phyloP scores from a whole-genome alignment of 2,113 vertebrate genomes.

The Neofelis nebulosa region DNA sequence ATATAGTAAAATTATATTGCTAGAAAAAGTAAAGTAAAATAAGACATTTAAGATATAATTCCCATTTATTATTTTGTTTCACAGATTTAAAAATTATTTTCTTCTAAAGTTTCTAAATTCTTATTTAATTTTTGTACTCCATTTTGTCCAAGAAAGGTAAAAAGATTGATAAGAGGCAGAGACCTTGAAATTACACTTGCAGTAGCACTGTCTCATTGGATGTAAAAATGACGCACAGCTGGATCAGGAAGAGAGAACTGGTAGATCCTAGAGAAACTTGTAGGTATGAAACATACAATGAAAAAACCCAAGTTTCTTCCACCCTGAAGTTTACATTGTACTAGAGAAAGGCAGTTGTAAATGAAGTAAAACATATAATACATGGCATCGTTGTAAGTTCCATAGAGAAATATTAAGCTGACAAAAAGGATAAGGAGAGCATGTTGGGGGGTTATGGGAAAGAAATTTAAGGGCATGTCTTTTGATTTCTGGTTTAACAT shows the following conservation, averaged over 20 bases:
- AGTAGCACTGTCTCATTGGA: background rate
- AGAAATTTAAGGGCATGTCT: background rate
- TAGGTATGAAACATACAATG: background rate
- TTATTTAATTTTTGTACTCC: background rate
- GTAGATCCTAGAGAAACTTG: background rate
- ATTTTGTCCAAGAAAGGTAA: background rate
- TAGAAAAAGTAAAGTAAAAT: background rate
- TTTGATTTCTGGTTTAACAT: background rate
- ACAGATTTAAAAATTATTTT: background rate
- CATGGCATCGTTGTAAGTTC: background rate
- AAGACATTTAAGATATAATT: background rate
- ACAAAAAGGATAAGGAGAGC: background rate
- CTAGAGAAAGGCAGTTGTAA: background rate
- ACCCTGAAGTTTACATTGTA: background rate
- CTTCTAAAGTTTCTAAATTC: background rate
- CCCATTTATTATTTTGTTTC: background rate
- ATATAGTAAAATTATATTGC: background rate
- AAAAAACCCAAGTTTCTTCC: background rate
- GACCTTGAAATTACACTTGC: background rate
- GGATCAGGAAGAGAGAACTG: background rate
- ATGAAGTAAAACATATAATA: background rate
- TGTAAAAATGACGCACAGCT: background rate
- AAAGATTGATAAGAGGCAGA: background rate
- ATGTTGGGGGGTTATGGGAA: background rate
- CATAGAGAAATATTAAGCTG: background rate